Evolutionary conservation across 2,888 invertebrate species (phyloP), one percentile per base, ranked within the genome.

Genomic region (Ormyrus pomaceus): DNA sequence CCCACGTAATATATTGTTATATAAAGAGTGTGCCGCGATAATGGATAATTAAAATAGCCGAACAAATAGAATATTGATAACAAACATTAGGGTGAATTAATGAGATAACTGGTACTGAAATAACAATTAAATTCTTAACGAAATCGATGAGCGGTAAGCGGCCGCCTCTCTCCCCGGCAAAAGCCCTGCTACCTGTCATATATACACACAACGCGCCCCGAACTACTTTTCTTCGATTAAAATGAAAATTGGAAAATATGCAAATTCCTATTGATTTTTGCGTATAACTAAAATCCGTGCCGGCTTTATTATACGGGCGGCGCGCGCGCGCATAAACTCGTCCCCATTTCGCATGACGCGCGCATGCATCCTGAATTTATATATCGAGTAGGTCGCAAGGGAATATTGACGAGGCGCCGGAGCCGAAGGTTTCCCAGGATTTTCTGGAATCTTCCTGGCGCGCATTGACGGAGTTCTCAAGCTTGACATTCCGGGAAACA

Each of bases 341-440:
- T 74, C 45, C 64, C 64, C 56, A 65, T 74, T 74, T 64, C 65
- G 51, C 61, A 61, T 46, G 68, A 68, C 51, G 53, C n/a, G 68
- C 45, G 50, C 64, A 48, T 48, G 59, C 55, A 74, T 61, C 59
- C 19, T 73, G 62, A 66, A 75, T 75, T 59, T 75, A 64, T 75
- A 66, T 59, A 66, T 56, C 50, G 59, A 53, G 62, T 79, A 81
- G 77, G 79, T 77, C 61, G 64, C 61, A 70, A 79, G 79, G 80
- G 82, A 83, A 82, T 83, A 83, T 83, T 82, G 82, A 83, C 82
- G 80, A 82, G 82, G 76, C 78, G 70, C 55, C 19, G 74, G 19
- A 74, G 73, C 81, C 81, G 46, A 11, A 79, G 80, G 81, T 77
- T 83, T 82, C 79, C 78, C 68, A 82, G 77, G 83, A 82, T 82